These are phyloP conservation scores for Gryllus bimaculatus DNA, from an alignment of 1,140 invertebrate genomes.

Conservation along the genomic window DNA sequence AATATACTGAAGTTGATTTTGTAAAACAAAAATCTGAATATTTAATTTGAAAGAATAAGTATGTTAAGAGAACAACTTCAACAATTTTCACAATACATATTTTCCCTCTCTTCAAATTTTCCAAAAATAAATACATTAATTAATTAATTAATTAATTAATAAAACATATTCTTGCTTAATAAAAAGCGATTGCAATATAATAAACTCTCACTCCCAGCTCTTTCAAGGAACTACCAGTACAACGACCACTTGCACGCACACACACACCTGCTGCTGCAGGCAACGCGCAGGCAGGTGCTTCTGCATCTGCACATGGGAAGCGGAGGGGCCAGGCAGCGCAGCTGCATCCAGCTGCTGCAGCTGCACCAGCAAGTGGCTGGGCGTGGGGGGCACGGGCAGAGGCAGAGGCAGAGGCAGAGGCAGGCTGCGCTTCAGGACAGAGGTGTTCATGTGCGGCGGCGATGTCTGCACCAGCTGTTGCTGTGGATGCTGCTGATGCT, in stretches of 20 bases:
- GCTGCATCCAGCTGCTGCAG: slow-evolving; percentile 33
- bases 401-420: background rate
- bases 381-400: slow-evolving; percentile 28
- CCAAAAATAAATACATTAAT: too few relatives aligned
- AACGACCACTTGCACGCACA: background rate
- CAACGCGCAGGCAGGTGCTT: slow-evolving; percentile 25
- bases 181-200: too few relatives aligned
- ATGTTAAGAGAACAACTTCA: too few relatives aligned
- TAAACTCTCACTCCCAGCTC: too few relatives aligned
- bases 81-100: too few relatives aligned
- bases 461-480: slow-evolving; percentile 8
- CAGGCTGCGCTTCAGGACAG: slow-evolving; percentile 15
- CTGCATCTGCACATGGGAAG: slow-evolving; percentile 26
- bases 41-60: too few relatives aligned
- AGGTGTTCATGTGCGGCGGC: background rate
- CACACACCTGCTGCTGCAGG: slow-evolving; percentile 22
- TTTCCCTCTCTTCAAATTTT: too few relatives aligned
- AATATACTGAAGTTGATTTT: background rate
- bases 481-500: slow-evolving; percentile 23
- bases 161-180: too few relatives aligned
- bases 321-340: background rate
- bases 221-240: background rate
- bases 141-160: too few relatives aligned
- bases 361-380: slow-evolving; percentile 37
- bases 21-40: background rate